A percentile compares a stretch with the other conserved stretches of the same genome.
phyloP scores from a whole-genome alignment of 2,113 vertebrate genomes.

The Halichoerus grypus region DNA sequence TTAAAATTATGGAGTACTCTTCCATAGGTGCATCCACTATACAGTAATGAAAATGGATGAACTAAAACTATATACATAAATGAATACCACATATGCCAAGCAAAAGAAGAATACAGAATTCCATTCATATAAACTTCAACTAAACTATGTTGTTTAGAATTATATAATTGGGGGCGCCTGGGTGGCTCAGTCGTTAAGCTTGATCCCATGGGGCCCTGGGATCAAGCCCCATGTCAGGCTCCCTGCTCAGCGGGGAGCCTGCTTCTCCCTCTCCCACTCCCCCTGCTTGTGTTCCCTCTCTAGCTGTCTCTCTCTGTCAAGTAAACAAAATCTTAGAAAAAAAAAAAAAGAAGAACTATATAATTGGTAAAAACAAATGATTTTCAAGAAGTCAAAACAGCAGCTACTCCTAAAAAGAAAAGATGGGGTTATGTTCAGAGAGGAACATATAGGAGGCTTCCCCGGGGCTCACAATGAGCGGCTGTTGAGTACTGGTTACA shows the following conservation, averaged over 20 bases:
- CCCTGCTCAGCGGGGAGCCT: too few species aligned
- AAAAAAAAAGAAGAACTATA: background rate
- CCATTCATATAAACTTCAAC: conserved; percentile 4
- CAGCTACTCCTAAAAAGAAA: background rate
- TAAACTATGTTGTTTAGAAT: conserved; percentile 5
- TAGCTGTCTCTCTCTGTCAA: too few species aligned
- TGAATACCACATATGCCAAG: background rate
- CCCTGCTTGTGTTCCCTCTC: too few species aligned
- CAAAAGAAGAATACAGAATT: conserved; percentile 23
- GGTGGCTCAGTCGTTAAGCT: too few species aligned
- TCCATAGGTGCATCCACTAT: background rate
- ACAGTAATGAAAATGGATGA: conserved; percentile 6
- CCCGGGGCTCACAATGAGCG: background rate
- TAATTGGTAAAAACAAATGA: conserved; percentile 16
- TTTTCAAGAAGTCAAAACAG: background rate
- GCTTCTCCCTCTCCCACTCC: too few species aligned
- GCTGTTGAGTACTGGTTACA: background rate
- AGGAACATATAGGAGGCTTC: background rate
- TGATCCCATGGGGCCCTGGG: too few species aligned
- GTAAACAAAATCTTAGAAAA: too few species aligned
- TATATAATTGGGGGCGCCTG: background rate
- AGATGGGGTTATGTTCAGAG: background rate
- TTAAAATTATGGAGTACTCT: background rate
- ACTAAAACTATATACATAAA: background rate
- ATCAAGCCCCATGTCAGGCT: too few species aligned